phyloP scores from a whole-genome alignment of 2,797 vertebrate species.

The Brotogeris chrysoptera region DNA sequence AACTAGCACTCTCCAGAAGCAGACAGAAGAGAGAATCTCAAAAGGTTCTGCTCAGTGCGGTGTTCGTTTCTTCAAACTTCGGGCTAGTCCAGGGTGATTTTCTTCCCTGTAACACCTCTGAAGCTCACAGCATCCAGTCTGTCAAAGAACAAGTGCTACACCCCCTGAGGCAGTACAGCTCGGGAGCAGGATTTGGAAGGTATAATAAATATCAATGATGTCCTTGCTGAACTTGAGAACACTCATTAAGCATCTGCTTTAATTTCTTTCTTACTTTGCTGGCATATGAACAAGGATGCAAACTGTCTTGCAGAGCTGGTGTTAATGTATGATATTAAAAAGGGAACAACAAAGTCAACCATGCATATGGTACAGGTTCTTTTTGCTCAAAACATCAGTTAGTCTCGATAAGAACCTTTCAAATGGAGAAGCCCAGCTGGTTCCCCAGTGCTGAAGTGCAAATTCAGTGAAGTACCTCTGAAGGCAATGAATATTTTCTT shows the following conservation, averaged over 20 bases:
- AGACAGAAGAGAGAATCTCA: neutral
- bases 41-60: neutral
- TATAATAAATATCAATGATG: neutral
- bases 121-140: neutral
- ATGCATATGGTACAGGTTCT: neutral
- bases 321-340: neutral
- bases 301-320: neutral
- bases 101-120: neutral
- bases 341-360: neutral
- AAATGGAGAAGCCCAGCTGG: neutral
- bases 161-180: neutral
- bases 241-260: constrained; percentile 42
- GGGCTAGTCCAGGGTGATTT: neutral
- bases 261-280: neutral
- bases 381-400: neutral
- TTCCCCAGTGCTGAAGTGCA: neutral
- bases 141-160: neutral
- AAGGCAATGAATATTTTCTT: neutral
- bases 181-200: neutral
- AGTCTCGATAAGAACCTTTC: neutral
- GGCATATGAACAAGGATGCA: neutral
- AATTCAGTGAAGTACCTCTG: neutral
- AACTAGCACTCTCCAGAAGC: neutral
- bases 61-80: neutral
- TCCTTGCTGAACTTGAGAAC: constrained; percentile 29